Percentiles rank a stretch among this genome's conserved stretches.
phyloP scores from a whole-genome alignment of 1,140 invertebrate genomes.

The Galendromus occidentalis region DNA sequence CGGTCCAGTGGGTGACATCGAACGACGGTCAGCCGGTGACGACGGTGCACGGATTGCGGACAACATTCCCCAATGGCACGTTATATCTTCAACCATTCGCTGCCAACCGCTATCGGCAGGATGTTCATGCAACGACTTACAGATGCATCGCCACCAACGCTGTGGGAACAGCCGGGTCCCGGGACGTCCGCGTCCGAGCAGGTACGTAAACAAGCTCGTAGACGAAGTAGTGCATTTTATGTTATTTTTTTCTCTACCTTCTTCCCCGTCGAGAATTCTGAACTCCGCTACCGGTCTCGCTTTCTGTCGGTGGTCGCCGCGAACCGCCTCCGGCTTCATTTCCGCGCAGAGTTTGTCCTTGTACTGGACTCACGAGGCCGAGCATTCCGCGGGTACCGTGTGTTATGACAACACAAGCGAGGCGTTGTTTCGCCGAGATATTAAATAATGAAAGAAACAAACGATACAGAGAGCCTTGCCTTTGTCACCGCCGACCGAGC shows the following conservation, averaged over 20 bases:
- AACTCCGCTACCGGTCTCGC: neutral
- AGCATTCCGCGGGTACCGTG: too few species aligned
- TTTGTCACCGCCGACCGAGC: neutral
- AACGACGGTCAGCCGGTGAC: slow-evolving; percentile 23
- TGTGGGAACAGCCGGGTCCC: slow-evolving; percentile 25
- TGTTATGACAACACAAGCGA: too few species aligned
- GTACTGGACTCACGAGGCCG: too few species aligned
- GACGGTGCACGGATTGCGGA: slow-evolving; percentile 22
- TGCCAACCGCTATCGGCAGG: slow-evolving; percentile 19
- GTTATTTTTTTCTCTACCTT: neutral
- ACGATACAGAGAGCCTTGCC: neutral
- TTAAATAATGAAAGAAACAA: neutral
- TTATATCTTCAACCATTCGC: slow-evolving; percentile 25
- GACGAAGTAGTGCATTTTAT: neutral
- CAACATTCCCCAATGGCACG: slow-evolving; percentile 26
- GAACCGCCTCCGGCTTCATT: too few species aligned
- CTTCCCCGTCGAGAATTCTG: neutral
- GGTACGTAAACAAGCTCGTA: too few species aligned
- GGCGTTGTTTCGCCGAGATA: neutral
- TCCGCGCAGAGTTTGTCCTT: too few species aligned
- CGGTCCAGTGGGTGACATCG: slow-evolving; percentile 26
- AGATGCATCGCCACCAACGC: slow-evolving; percentile 26
- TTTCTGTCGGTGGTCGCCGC: too few species aligned
- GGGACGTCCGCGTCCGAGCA: slow-evolving; percentile 25
- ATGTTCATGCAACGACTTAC: slow-evolving; percentile 25